Evolutionary conservation across 2,797 vertebrate genomes (phyloP).

Genomic region (Myripristis murdjan): DNA sequence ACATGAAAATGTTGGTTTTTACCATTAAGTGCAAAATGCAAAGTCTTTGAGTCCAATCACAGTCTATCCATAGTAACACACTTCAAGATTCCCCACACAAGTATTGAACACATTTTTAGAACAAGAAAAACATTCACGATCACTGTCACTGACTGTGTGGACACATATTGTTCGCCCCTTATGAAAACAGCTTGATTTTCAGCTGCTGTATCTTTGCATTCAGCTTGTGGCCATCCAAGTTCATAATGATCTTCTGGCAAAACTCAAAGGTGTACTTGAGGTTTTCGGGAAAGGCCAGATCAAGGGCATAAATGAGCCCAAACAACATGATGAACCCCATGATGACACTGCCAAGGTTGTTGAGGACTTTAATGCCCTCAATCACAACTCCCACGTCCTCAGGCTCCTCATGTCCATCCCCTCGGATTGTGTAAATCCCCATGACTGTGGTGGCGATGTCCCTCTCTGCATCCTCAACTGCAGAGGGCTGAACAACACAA

Average conservation of each 20-base stretch:
- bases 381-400: constrained; percentile 42
- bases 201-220: constrained; percentile 44
- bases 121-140: too few relatives aligned
- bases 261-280: constrained; percentile 34
- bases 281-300: constrained; percentile 29
- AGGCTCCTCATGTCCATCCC: constrained; percentile 28
- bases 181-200: constrained; percentile 45
- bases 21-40: too few relatives aligned
- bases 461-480: constrained; percentile 30
- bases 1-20: too few relatives aligned
- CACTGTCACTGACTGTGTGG: too few relatives aligned
- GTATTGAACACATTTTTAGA: too few relatives aligned
- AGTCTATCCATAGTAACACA: too few relatives aligned
- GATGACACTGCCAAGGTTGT: constrained; percentile 11
- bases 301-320: constrained; percentile 36
- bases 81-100: too few relatives aligned
- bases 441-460: constrained; percentile 21
- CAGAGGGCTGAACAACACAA: constrained; percentile 25
- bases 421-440: constrained; percentile 39
- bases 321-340: constrained; percentile 38
- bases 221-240: constrained; percentile 47
- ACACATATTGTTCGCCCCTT: constrained; percentile 7
- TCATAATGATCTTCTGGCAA: constrained; percentile 37
- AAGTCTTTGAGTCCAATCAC: too few relatives aligned
- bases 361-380: constrained; percentile 32